A percentile compares a stretch with the other conserved stretches of the same genome.
Conservation (phyloP, 1,140 invertebrate genomes). For the Drosophila rufa region DNA sequence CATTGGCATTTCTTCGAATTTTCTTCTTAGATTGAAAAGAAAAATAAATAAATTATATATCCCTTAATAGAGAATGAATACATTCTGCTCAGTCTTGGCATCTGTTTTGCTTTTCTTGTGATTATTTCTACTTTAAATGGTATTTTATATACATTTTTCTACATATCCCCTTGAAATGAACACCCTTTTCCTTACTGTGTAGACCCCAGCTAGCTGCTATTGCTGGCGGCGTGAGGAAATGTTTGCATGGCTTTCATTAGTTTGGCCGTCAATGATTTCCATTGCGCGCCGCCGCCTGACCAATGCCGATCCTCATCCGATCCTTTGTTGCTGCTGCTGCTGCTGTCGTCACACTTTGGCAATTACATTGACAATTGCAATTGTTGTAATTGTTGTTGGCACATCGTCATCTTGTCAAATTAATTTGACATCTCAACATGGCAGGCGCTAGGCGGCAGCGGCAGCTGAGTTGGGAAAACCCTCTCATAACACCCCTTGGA, state of each 20-base stretch:
- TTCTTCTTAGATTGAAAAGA: too few species aligned
- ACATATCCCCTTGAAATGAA: background rate
- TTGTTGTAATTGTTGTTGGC: constrained; percentile 81
- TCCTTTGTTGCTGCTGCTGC: constrained; percentile 57
- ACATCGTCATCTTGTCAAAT: constrained; percentile 81
- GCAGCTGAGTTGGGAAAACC: constrained; percentile 14
- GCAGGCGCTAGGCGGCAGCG: constrained; percentile 45
- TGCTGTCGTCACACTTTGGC: constrained; percentile 74
- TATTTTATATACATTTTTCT: background rate
- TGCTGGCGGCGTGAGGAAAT: constrained; percentile 83
- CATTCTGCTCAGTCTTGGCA: too few species aligned
- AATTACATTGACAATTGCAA: constrained; percentile 78
- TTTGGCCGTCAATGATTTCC: constrained; percentile 66
- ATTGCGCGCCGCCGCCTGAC: constrained; percentile 33
- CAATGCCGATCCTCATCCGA: constrained; percentile 34
- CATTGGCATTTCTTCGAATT: too few species aligned
- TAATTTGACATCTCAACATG: constrained; percentile 76
- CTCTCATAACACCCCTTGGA: constrained; percentile 25
- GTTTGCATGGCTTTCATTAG: constrained; percentile 82
- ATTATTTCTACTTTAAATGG: too few species aligned
- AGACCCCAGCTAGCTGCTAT: constrained; percentile 34
- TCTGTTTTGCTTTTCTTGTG: too few species aligned
- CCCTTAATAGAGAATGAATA: too few species aligned
- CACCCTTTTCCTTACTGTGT: background rate
- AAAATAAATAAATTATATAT: too few species aligned